Conservation (phyloP, 2,888 invertebrate species). For the Macrophya alboannulata region DNA sequence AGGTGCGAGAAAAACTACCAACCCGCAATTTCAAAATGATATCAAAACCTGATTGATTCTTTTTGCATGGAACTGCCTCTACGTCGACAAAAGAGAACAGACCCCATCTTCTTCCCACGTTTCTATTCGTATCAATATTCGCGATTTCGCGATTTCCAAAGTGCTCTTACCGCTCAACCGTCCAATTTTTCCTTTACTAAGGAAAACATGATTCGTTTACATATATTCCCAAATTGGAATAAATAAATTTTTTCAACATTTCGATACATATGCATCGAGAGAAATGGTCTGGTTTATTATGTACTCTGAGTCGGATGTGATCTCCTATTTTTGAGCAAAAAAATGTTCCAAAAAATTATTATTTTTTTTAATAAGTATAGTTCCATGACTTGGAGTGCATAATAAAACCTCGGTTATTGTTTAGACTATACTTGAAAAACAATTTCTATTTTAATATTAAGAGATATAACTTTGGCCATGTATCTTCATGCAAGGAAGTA, state of each 20-base stretch:
- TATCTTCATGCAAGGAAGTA: neutral
- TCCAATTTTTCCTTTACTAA: neutral
- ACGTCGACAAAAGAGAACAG: neutral
- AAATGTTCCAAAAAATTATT: too few species aligned
- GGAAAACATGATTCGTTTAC: neutral
- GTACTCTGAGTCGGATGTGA: too few species aligned
- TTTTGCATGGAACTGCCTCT: neutral
- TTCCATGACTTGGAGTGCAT: too few species aligned
- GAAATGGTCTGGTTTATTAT: neutral
- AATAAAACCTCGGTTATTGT: too few species aligned
- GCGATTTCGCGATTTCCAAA: neutral
- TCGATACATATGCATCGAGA: neutral
- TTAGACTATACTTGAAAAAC: too few species aligned
- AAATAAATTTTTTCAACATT: neutral
- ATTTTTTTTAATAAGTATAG: too few species aligned
- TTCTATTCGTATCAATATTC: too few species aligned
- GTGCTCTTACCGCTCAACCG: constrained; percentile 4
- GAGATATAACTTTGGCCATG: neutral
- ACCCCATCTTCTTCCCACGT: neutral
- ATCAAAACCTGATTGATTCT: neutral
- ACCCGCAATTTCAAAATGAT: neutral
- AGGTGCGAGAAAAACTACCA: too few species aligned
- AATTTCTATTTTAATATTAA: too few species aligned
- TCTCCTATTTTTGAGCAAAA: too few species aligned
- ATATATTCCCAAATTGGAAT: neutral